Conservation (phyloP, 1,140 invertebrate species). For the Acromyrmex charruanus region DNA sequence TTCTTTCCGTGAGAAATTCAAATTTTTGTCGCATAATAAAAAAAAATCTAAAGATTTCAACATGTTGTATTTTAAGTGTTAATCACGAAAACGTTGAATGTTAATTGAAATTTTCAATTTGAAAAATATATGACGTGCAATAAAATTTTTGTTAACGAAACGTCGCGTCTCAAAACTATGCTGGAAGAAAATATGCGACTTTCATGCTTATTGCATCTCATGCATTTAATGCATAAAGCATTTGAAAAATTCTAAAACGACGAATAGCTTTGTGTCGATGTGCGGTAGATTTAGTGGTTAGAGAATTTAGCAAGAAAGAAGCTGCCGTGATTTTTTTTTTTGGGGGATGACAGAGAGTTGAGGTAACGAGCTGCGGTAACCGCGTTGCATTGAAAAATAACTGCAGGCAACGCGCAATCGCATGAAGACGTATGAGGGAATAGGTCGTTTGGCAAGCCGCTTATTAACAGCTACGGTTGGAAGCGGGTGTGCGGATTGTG, state of each 20-base stretch:
- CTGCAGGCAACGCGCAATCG: conserved; percentile 42
- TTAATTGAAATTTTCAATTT: not conserved
- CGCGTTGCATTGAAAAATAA: conserved; percentile 63
- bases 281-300: conserved; percentile 35
- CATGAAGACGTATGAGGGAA: conserved; percentile 73
- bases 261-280: conserved; percentile 22
- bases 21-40: not conserved
- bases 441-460: conserved; percentile 66
- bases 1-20: not conserved
- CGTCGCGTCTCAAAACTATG: not conserved
- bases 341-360: conserved; percentile 60
- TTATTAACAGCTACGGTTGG: conserved; percentile 71
- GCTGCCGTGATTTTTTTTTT: conserved; percentile 15
- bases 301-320: conserved; percentile 42
- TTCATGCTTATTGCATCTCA: conserved; percentile 39
- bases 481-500: conserved; percentile 66
- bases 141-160: conserved; percentile 23
- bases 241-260: conserved; percentile 11
- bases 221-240: not conserved
- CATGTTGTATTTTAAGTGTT: not conserved
- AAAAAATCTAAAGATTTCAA: not conserved
- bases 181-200: conserved; percentile 10
- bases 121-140: not conserved
- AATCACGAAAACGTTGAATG: not conserved
- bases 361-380: conserved; percentile 73